Percentiles rank a stretch among this genome's conserved stretches.
Conservation (phyloP, 2,113 vertebrate genomes). For the Progne subis region DNA sequence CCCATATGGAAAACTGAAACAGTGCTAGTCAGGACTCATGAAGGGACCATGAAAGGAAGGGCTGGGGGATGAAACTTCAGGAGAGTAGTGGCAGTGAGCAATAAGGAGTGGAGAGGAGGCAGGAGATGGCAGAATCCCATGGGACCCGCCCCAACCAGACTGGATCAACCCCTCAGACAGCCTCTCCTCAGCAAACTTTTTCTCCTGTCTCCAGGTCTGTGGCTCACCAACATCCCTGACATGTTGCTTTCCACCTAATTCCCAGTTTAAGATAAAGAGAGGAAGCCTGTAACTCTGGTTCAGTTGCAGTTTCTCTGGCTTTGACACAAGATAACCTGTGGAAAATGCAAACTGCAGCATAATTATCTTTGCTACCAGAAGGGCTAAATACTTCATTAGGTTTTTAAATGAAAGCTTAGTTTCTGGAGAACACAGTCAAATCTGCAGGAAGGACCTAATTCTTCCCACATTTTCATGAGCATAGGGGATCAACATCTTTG, state of each 20-base stretch:
- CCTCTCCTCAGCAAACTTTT: neutral
- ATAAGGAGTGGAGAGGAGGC: neutral
- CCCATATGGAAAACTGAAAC: neutral
- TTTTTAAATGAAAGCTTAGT: conserved; percentile 66
- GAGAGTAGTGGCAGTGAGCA: neutral
- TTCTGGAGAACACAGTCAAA: neutral
- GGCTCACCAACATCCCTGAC: neutral
- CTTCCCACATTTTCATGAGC: conserved; percentile 40
- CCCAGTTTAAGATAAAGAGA: neutral
- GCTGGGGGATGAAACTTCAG: neutral
- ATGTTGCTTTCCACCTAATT: neutral
- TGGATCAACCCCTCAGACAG: neutral
- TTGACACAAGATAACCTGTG: conserved; percentile 18
- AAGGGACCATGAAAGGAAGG: neutral
- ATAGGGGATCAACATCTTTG: conserved; percentile 44
- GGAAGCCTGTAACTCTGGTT: neutral
- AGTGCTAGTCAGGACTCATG: neutral
- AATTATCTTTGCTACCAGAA: conserved; percentile 67
- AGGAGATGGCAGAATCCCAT: neutral
- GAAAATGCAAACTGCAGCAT: neutral
- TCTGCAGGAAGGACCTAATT: conserved; percentile 51
- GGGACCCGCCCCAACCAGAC: neutral
- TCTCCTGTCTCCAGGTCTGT: neutral
- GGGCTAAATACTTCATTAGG: conserved; percentile 58
- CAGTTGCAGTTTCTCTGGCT: conserved; percentile 7